A percentile compares a stretch with the other conserved stretches of the same genome.
Conservation (phyloP, 2,797 vertebrate genomes). For the Arvicola amphibius region DNA sequence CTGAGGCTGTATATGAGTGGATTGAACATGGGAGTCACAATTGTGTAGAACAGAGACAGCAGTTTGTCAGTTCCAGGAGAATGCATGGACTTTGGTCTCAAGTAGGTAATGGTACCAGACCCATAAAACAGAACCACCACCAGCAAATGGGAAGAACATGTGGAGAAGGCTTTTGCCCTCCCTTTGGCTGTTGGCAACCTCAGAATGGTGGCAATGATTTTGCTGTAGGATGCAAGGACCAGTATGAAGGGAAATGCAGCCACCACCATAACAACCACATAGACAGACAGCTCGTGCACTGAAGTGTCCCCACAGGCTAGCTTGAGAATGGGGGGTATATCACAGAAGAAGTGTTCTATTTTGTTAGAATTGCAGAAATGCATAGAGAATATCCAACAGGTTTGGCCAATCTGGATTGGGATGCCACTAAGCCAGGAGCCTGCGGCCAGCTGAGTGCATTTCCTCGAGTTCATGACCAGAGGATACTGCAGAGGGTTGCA, state of each 20-base stretch:
- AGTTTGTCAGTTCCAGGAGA: conserved; percentile 17
- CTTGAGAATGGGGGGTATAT: not conserved
- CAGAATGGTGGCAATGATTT: conserved; percentile 10
- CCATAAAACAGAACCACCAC: conserved; percentile 47
- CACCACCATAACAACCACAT: not conserved
- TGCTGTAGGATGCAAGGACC: not conserved
- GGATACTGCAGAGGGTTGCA: conserved; percentile 21
- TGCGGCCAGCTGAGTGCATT: not conserved
- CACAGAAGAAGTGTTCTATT: conserved; percentile 57
- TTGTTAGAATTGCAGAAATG: conserved; percentile 36
- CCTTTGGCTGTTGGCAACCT: conserved; percentile 5
- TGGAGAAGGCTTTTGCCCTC: conserved; percentile 14
- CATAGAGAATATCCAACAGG: conserved; percentile 2
- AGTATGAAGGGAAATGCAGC: not conserved
- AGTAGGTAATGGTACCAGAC: not conserved
- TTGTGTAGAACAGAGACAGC: conserved; percentile 5
- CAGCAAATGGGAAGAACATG: not conserved
- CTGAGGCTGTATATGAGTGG: conserved; percentile 46
- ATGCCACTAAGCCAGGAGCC: not conserved
- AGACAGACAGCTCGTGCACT: not conserved
- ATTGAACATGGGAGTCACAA: conserved; percentile 55
- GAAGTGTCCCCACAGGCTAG: not conserved
- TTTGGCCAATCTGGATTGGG: conserved; percentile 27
- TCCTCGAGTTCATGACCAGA: not conserved
- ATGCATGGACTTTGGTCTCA: not conserved